A percentile compares a stretch with the other conserved stretches of the same genome.
These are phyloP conservation scores for Arctopsyche grandis DNA, from an alignment of 1,140 invertebrate genomes.

Conservation along the genomic window DNA sequence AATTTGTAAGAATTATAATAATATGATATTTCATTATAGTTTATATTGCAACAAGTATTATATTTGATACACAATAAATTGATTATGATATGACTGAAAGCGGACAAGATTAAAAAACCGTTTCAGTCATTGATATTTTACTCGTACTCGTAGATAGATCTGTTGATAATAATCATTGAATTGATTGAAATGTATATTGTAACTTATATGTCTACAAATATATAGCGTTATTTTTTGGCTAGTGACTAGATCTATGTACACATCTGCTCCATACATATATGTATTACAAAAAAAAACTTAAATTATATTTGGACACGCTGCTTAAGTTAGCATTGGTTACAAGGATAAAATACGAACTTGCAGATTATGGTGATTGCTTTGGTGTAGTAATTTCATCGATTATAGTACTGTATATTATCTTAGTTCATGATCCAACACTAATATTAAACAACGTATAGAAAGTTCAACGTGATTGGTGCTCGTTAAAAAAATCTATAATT, in stretches of 20 bases:
- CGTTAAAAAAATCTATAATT: background rate
- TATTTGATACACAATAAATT: slow-evolving; percentile 7
- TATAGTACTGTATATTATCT: no score
- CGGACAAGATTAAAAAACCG: background rate
- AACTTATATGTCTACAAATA: slow-evolving; percentile 26
- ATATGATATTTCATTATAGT: background rate
- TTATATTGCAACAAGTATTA: background rate
- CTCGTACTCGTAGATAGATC: background rate
- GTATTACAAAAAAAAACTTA: background rate
- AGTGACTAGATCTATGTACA: slow-evolving; percentile 53
- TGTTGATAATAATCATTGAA: background rate
- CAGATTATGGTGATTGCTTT: no score
- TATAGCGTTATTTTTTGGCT: slow-evolving; percentile 47
- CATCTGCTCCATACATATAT: slow-evolving; percentile 20
- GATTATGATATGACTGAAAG: background rate
- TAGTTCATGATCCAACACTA: no score
- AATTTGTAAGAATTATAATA: background rate
- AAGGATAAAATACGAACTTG: no score
- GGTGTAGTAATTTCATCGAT: no score
- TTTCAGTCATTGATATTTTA: background rate
- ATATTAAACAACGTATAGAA: background rate
- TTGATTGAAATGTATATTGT: slow-evolving; percentile 2
- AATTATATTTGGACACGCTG: slow-evolving; percentile 3
- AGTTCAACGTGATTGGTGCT: background rate
- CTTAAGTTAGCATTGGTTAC: background rate